Conservation (phyloP, 2,113 vertebrate genomes). For the Porphyrio hochstetteri region DNA sequence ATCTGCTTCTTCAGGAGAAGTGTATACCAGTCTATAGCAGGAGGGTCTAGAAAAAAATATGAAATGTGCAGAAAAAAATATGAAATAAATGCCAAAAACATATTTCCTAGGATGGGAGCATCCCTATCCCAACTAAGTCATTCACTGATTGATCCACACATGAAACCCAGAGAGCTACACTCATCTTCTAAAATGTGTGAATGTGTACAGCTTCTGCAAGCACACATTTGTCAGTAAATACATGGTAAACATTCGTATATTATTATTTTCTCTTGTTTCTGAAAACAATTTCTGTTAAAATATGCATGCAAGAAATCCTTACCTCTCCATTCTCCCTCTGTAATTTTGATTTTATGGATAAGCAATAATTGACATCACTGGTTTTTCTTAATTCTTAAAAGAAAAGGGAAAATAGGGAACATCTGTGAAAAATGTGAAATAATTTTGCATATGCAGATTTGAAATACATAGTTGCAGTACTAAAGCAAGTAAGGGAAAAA, state of each 20-base stretch:
- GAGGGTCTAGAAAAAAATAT: background rate
- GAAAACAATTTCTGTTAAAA: background rate
- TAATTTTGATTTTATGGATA: constrained; percentile 88
- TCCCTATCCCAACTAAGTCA: background rate
- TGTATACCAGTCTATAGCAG: too few relatives aligned
- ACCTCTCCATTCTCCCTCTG: constrained; percentile 89
- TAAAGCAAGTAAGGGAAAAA: background rate
- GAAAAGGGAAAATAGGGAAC: background rate
- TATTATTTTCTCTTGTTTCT: background rate
- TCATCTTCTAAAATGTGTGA: background rate
- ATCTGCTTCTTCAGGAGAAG: background rate
- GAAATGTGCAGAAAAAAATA: background rate
- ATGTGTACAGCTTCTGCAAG: background rate
- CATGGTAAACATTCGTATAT: background rate
- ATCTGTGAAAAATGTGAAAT: background rate
- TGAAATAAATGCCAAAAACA: rapidly evolving
- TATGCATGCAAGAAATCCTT: constrained; percentile 24
- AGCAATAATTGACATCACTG: constrained; percentile 85
- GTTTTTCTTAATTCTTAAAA: constrained; percentile 85
- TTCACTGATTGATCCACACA: background rate
- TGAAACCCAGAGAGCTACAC: background rate
- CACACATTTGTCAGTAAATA: background rate
- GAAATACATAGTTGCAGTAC: background rate
- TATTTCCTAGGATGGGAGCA: background rate
- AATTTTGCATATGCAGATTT: background rate